Evolutionary conservation across 2,888 invertebrate genomes (phyloP), one percentile per base, ranked within the genome.

Genomic region (Stenchaetothrips biformis): DNA sequence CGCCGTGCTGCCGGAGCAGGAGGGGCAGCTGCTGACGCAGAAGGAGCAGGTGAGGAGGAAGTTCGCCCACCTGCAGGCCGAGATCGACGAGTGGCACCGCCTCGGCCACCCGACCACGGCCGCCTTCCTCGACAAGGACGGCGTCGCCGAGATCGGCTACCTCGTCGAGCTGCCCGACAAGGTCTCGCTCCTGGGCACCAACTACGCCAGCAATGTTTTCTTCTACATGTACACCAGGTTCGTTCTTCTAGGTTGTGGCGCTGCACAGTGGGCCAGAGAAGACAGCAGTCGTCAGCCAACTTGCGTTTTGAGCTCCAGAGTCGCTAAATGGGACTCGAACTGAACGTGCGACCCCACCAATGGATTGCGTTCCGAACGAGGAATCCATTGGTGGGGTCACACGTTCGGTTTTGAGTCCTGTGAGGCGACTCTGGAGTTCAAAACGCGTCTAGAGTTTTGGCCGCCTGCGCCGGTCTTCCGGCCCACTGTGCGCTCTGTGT

Each of bases 171-270:
- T 92, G 92, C 84, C 92, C 92, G 0, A 90, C 91, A 13, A 59
- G 59, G 18, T 18, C 18, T 9, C 59, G 13, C 59, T 59, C 13
- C 16, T 25, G 25, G 11, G 1, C 25, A 21, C 67, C 67, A 7
- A 74, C 67, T 74, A 74, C 67, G 67, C 25, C 83, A 83, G 86
- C 83, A 90, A 91, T 84, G 86, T 92, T 0, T 90, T 90, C 9
- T 92, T 90, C 85, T 91, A 90, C 90, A 85, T 92, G 0, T 92
- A 91, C 83, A 90, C 89, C 9, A 89, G 88, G 91, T 91, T 37
- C 37, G 37, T 37, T 37, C 37, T 37, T 37, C 37, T 37, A 4
- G 37, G 37, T 37, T 1, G 37, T 37, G 37, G 37, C 37, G 4
- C 37, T 37, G 2, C 4, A 37, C 4, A n/a, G n/a, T n/a, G n/a